Percentiles rank a stretch among this genome's conserved stretches.
Evolutionary conservation across 92 coral and sea anemone genomes (phyloP).

Genomic region (Epizoanthus rinbou): DNA sequence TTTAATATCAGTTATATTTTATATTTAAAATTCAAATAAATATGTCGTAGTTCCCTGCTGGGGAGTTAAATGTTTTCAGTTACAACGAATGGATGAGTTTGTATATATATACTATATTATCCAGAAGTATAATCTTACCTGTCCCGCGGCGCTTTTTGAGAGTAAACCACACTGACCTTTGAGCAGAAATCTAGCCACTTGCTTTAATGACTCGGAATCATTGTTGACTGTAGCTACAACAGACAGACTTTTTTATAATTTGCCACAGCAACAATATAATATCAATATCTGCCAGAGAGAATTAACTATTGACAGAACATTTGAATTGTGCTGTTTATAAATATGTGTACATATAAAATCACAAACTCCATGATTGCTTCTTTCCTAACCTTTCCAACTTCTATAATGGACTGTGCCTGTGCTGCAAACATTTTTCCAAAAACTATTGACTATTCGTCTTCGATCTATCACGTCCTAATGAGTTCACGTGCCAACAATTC

Average conservation of each 20-base stretch:
- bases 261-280: not conserved
- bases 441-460: not conserved
- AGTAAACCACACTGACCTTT: constrained; percentile 1
- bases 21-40: too few relatives aligned
- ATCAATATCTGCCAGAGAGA: constrained; percentile 19
- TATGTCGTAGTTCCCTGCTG: too few relatives aligned
- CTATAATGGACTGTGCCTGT: not conserved
- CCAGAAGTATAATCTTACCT: too few relatives aligned
- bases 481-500: constrained; percentile 27
- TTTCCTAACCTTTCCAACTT: not conserved
- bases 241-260: not conserved
- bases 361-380: not conserved
- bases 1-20: too few relatives aligned
- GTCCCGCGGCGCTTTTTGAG: not conserved
- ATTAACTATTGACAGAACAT: not conserved
- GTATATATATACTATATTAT: too few relatives aligned
- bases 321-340: too few relatives aligned
- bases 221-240: constrained; percentile 25
- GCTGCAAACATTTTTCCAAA: not conserved
- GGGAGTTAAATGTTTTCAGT: too few relatives aligned
- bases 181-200: not conserved
- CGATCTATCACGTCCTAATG: not conserved
- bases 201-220: not conserved
- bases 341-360: too few relatives aligned
- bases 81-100: too few relatives aligned